A percentile compares a stretch with the other conserved stretches of the same genome.
Evolutionary conservation across 2,797 vertebrate species (phyloP).

Genomic region (Pseudochromis fuscus): DNA sequence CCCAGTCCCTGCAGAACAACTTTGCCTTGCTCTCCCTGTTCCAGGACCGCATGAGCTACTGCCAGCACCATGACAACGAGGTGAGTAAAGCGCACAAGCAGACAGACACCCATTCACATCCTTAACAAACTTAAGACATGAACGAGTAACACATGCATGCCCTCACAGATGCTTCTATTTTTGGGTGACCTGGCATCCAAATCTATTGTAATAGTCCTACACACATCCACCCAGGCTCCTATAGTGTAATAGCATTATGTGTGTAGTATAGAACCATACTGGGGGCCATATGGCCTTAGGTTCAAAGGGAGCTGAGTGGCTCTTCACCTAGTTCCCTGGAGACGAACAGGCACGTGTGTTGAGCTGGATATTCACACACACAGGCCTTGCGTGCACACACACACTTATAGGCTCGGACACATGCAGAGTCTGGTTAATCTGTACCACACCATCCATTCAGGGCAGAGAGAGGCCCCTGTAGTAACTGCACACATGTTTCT

Average conservation of each 20-base stretch:
- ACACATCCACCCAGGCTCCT: neutral
- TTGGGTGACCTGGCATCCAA: neutral
- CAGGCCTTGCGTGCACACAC: slow-evolving; percentile 25
- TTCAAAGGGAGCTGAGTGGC: slow-evolving; percentile 82
- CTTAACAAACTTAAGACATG: too few relatives aligned
- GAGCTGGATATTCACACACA: slow-evolving; percentile 70
- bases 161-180: neutral
- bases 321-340: slow-evolving; percentile 82
- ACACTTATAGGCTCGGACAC: slow-evolving; percentile 56
- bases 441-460: slow-evolving; percentile 78
- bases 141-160: neutral
- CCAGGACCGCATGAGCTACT: slow-evolving; percentile 91
- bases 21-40: slow-evolving; percentile 90
- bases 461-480: slow-evolving; percentile 69
- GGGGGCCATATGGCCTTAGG: slow-evolving; percentile 77
- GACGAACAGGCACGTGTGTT: slow-evolving; percentile 72
- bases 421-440: slow-evolving; percentile 79
- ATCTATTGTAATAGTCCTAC: neutral
- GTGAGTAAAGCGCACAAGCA: slow-evolving; percentile 75
- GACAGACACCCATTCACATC: neutral
- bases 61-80: slow-evolving; percentile 93
- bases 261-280: slow-evolving; percentile 63
- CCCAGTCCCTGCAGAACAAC: slow-evolving; percentile 86
- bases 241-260: slow-evolving; percentile 62
- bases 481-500: slow-evolving; percentile 78